phyloP scores from a whole-genome alignment of 1,140 invertebrate species.

The Triops cancriformis region DNA sequence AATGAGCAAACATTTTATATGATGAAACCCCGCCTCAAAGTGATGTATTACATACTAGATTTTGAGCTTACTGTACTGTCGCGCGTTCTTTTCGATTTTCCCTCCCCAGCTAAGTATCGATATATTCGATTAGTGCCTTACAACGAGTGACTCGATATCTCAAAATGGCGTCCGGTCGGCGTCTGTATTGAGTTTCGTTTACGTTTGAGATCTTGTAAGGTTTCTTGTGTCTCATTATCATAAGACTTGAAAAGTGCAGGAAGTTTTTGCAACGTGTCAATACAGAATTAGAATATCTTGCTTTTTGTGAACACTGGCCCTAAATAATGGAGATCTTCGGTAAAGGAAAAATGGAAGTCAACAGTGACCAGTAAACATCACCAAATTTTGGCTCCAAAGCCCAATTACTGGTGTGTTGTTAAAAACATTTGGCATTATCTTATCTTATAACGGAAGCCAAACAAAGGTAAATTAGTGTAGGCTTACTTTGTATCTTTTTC shows the following conservation, averaged over 20 bases:
- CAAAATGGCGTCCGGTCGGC: slow-evolving; percentile 3
- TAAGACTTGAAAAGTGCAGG: neutral
- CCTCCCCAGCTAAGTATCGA: neutral
- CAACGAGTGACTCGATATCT: neutral
- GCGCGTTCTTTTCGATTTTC: neutral
- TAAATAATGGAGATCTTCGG: neutral
- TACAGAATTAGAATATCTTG: neutral
- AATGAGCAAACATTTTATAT: too few species aligned
- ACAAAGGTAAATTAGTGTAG: neutral
- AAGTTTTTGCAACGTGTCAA: neutral
- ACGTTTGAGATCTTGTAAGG: neutral
- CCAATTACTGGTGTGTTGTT: neutral
- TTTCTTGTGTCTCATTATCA: neutral
- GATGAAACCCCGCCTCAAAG: too few species aligned
- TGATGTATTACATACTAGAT: too few species aligned
- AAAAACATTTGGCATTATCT: neutral
- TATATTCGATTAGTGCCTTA: neutral
- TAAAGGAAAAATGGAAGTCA: neutral
- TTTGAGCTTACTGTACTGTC: too few species aligned
- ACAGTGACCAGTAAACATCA: neutral
- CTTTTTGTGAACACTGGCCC: neutral
- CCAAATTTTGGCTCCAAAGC: neutral
- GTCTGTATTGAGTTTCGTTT: slow-evolving; percentile 14
- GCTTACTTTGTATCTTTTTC: neutral
- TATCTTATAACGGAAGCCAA: neutral